Evolutionary conservation across 2,888 invertebrate genomes (phyloP), one percentile per base, ranked within the genome.

Genomic region (Macaria liturata): DNA sequence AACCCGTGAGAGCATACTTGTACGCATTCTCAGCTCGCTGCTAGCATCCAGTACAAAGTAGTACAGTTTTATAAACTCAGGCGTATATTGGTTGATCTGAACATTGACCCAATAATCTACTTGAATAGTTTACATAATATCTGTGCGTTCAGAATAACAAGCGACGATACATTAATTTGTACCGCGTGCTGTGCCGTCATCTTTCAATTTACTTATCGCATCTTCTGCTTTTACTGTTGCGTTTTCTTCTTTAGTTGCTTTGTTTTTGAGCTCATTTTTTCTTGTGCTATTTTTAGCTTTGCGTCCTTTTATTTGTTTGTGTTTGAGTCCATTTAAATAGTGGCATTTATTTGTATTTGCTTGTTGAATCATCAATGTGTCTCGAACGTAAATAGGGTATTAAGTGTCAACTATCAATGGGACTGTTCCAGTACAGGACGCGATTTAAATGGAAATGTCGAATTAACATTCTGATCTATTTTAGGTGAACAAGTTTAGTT

Each of bases 41-140:
- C 51, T 53, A 32, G 37, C 49, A 52, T 54, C 47, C 32, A 54
- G 46, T 43, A n/a, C 44, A 47, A 54, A 30, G 58, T 54, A 32
- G 20, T 43, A 50, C 7, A 50, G 43, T 47, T 44, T 39, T 40
- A 47, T 59, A 30, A 31, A 44, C 39, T 32, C 43, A 47, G 20
- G 42, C 43, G 42, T 53, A 44, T 30, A 40, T 47, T 46, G 47
- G 54, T 50, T 48, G 47, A 47, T 59, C 43, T 57, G 65, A 81
- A 79, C 84, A 78, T 83, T 83, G 84, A 83, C 86, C 84, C 69
- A 86, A 72, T 86, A 83, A 85, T 83, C 84, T 75, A 85, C 76
- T 80, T 85, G 53, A 66, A 67, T 58, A 57, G 48, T 71, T 86
- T 85, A 81, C 85, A 81, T 84, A 86, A 85, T 65, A 64, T 53